Conservation (phyloP, 2,113 vertebrate species). For the Taurulus bubalis region DNA sequence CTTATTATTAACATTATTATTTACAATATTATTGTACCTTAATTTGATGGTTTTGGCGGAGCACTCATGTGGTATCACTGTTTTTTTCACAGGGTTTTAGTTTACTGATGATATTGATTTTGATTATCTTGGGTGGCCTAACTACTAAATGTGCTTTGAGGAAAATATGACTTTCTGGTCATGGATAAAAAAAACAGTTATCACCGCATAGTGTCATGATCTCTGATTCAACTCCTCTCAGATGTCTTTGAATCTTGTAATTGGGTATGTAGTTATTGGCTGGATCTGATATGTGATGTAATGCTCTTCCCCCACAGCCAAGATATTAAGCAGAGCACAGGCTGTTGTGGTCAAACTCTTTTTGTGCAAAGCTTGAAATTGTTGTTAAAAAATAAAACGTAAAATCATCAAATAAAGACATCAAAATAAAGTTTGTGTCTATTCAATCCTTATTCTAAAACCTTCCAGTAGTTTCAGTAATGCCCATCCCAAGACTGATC, state of each 20-base stretch:
- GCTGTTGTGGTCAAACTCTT: constrained; percentile 76
- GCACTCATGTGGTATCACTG: constrained; percentile 73
- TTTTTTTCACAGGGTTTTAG: constrained; percentile 68
- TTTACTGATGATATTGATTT: constrained; percentile 59
- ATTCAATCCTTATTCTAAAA: constrained; percentile 4
- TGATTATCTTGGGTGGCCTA: constrained; percentile 63
- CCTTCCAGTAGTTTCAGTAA: not conserved
- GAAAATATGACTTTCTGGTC: constrained; percentile 40
- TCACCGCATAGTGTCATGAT: constrained; percentile 67
- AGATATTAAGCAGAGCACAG: constrained; percentile 73
- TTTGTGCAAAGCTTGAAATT: constrained; percentile 84
- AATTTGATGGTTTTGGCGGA: constrained; percentile 74
- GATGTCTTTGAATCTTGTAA: constrained; percentile 69
- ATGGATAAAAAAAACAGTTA: constrained; percentile 36
- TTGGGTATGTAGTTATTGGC: constrained; percentile 66
- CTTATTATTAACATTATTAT: constrained; percentile 70
- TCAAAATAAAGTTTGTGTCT: constrained; percentile 18
- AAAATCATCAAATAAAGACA: constrained; percentile 76
- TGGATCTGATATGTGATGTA: constrained; percentile 75
- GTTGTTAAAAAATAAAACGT: constrained; percentile 77
- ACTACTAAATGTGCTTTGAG: constrained; percentile 66
- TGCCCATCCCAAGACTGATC: not conserved
- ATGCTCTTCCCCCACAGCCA: constrained; percentile 65
- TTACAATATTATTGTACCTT: constrained; percentile 69
- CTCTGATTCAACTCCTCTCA: constrained; percentile 63